Conservation (phyloP, 2,797 vertebrate species). For the Catostomus latipinnis region DNA sequence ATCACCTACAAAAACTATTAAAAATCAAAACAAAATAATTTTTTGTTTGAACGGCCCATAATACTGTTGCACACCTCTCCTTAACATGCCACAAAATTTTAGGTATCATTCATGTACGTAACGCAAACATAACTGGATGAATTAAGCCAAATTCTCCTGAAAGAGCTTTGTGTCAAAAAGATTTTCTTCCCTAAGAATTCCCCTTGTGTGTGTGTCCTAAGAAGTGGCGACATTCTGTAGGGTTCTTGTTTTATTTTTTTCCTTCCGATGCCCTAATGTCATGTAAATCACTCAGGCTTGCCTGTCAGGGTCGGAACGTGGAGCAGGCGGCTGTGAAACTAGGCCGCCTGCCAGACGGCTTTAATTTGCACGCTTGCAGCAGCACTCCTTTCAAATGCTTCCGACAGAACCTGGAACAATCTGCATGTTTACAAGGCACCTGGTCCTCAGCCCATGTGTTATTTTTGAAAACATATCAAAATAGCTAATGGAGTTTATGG, state of each 20-base stretch:
- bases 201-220: constrained; percentile 30
- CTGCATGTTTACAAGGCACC: not conserved
- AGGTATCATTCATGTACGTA: too few species aligned
- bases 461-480: constrained; percentile 2
- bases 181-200: constrained; percentile 17
- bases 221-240: constrained; percentile 25
- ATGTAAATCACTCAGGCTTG: constrained; percentile 42
- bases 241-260: constrained; percentile 20
- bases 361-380: constrained; percentile 19
- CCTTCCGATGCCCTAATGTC: constrained; percentile 18
- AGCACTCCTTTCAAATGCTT: constrained; percentile 16
- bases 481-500: not conserved
- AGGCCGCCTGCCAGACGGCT: constrained; percentile 45
- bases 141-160: not conserved
- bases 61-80: too few species aligned
- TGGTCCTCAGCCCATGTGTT: constrained; percentile 1
- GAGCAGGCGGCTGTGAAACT: constrained; percentile 25
- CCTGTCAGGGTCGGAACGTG: constrained; percentile 31
- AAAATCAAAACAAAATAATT: too few species aligned
- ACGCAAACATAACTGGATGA: too few species aligned
- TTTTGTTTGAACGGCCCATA: too few species aligned
- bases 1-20: too few species aligned
- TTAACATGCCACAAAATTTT: too few species aligned
- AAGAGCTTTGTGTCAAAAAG: not conserved
- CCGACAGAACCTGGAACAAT: constrained; percentile 18